Evolutionary conservation across 1,140 invertebrate genomes (phyloP).

Genomic region (Cepaea nemoralis): DNA sequence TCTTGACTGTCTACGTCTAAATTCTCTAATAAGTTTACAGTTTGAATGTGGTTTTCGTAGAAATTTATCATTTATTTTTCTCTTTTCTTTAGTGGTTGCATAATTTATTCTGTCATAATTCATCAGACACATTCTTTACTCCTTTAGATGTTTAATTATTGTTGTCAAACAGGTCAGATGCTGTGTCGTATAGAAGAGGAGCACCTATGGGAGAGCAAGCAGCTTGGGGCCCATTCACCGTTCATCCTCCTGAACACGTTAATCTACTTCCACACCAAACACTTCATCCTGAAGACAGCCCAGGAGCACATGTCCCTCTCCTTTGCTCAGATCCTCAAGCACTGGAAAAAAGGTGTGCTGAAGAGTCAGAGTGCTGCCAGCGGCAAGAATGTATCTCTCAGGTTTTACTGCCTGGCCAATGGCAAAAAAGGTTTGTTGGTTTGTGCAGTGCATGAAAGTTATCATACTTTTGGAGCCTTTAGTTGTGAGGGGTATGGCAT

Average conservation of each 20-base stretch:
- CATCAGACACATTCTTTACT: too few relatives aligned
- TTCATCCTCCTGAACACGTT: slow-evolving; percentile 91
- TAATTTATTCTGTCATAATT: too few relatives aligned
- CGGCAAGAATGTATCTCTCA: slow-evolving; percentile 73
- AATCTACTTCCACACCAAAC: slow-evolving; percentile 93
- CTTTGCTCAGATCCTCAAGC: slow-evolving; percentile 94
- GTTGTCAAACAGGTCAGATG: slow-evolving; percentile 80
- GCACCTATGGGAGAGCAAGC: slow-evolving; percentile 93
- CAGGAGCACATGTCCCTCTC: slow-evolving; percentile 93
- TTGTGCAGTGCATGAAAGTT: too few relatives aligned
- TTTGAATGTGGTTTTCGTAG: too few relatives aligned
- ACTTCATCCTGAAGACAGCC: slow-evolving; percentile 92
- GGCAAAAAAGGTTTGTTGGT: slow-evolving; percentile 43
- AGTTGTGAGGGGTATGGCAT: too few relatives aligned
- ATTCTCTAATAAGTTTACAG: too few relatives aligned
- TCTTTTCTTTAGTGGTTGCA: too few relatives aligned
- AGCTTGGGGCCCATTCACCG: slow-evolving; percentile 93
- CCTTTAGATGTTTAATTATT: too few relatives aligned
- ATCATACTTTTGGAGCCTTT: too few relatives aligned
- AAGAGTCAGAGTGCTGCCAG: slow-evolving; percentile 73
- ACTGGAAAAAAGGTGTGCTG: slow-evolving; percentile 84
- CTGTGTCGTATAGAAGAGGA: slow-evolving; percentile 89
- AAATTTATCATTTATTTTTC: too few relatives aligned
- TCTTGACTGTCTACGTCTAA: too few relatives aligned
- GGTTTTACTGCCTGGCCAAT: slow-evolving; percentile 87